Base-by-base conservation (phyloP, 2,113 vertebrate species). In the Mormyrus lacerda region DNA sequence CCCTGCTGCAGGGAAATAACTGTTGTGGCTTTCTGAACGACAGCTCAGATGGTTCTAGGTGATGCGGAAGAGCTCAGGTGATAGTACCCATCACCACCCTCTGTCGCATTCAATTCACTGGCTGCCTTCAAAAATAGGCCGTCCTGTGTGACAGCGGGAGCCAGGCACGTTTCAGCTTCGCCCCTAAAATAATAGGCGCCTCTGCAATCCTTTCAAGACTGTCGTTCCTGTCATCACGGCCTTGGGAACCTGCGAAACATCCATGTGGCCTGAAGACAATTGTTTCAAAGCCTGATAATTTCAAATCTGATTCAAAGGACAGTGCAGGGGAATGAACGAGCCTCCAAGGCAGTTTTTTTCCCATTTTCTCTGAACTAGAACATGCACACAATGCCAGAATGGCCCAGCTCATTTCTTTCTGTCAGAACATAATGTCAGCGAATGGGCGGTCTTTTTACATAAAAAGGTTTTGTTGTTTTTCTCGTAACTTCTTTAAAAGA, bases 211-310 rank as follows among this genome's bases (percentile, higher is more conserved):
- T 79, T 42, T 79, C 35, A 79, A 2, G 31, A 42, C 13, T 79
- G 73, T 79, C 35, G 13, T 42, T 42, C 73, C 73, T 79, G 73
- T 39, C 73, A 42, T 39, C 17, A 35, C 15, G 39, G 31, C 73
- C 73, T 42, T 42, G 73, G 73, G 35, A 79, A 42, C 35, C 73
- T 42, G 73, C 17, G 1, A 79, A 79, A 79, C 73, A 79, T 44
- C 65, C 50, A 55, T 53, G 88, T 39, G 39, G 73, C 87, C 88
- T 69, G 44, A 89, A 89, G 88, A 89, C 86, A 69, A 31, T 48
- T 7, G 44, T 87, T 88, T 89, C 47, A 87, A 88, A 92, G 89
- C 73, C 51, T 21, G 89, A 88, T 89, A 88, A 87, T 91, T 79
- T 84, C 48, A 88, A 82, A 89, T 48, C 45, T 50, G 24, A 47